phyloP scores from a whole-genome alignment of 2,113 vertebrate species.

The Callipepla californica region DNA sequence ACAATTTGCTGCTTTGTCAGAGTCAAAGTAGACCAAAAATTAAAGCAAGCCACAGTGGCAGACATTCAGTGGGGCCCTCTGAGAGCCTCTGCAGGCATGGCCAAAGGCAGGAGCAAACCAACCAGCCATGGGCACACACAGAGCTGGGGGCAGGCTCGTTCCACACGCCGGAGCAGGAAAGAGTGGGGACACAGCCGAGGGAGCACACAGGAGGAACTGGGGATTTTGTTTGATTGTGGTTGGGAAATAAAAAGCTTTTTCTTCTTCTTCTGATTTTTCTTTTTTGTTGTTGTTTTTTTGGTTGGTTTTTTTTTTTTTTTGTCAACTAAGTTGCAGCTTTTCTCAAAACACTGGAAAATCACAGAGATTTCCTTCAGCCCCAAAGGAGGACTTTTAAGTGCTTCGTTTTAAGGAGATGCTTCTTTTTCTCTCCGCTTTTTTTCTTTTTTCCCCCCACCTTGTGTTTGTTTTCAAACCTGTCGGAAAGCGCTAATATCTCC shows the following conservation, averaged over 20 bases:
- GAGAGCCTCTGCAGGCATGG: neutral
- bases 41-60: neutral
- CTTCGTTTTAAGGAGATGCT: conserved; percentile 22
- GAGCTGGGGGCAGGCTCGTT: too few species aligned
- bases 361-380: conserved; percentile 48
- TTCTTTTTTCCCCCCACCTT: neutral
- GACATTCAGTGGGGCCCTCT: neutral
- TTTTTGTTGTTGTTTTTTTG: neutral
- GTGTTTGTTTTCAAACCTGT: conserved; percentile 71
- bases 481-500: conserved; percentile 25
- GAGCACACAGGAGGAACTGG: fast-evolving
- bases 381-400: conserved; percentile 64
- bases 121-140: too few species aligned
- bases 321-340: conserved; percentile 6
- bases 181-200: neutral
- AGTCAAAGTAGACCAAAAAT: conserved; percentile 58
- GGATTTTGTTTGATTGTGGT: neutral
- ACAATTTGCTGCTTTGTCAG: conserved; percentile 65
- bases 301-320: neutral
- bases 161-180: too few species aligned
- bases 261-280: neutral
- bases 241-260: conserved; percentile 21
- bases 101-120: fast-evolving
- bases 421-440: neutral
- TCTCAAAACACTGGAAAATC: conserved; percentile 29